Evolutionary conservation across 2,797 vertebrate genomes (phyloP).

Genomic region (Parauchenoglanis punctatus): DNA sequence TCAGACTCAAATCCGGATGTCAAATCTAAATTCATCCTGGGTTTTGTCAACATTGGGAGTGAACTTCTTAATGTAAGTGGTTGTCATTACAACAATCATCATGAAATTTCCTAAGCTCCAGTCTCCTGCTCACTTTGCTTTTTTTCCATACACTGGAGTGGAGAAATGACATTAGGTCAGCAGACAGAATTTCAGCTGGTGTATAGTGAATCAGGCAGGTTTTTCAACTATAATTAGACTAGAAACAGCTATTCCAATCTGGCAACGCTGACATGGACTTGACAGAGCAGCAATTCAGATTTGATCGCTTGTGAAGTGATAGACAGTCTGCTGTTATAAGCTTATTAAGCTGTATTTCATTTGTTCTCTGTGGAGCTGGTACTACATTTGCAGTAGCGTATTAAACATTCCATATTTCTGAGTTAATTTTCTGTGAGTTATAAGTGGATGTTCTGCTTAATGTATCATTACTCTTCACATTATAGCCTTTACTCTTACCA

Average conservation of each 20-base stretch:
- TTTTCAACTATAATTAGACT: constrained; percentile 1
- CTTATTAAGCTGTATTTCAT: constrained; percentile 12
- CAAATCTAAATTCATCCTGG: neutral
- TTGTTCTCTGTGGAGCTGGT: neutral
- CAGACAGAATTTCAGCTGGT: neutral
- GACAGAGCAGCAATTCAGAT: neutral
- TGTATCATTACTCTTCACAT: neutral
- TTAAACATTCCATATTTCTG: neutral
- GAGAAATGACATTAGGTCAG: neutral
- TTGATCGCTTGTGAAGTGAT: neutral
- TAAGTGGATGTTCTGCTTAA: neutral
- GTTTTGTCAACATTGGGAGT: neutral
- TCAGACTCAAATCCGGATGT: neutral
- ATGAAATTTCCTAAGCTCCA: neutral
- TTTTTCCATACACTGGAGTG: neutral
- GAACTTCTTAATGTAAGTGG: neutral
- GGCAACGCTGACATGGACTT: neutral
- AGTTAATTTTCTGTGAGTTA: neutral
- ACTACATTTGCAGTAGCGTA: neutral
- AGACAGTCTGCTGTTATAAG: neutral
- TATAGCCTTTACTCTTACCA: neutral
- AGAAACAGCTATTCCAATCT: neutral
- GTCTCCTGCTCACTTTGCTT: neutral
- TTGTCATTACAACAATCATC: neutral
- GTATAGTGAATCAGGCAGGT: neutral